phyloP scores from a whole-genome alignment of 2,888 invertebrate genomes.

The Adela reaumurella region DNA sequence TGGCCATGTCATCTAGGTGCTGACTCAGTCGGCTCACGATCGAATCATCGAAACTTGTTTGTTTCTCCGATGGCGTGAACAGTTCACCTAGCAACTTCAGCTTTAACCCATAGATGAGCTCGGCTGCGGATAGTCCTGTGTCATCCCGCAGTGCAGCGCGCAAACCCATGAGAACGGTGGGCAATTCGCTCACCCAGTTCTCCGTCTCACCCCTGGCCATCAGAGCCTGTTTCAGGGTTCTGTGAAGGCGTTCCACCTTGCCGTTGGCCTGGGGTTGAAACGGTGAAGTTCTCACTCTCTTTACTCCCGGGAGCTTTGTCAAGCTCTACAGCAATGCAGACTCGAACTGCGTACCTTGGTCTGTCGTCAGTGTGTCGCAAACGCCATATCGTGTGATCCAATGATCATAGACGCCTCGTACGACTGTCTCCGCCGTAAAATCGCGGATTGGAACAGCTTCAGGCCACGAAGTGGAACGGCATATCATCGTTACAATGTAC shows the following conservation, averaged over 20 bases:
- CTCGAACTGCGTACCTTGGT: conserved; percentile 13
- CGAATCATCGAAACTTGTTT: neutral
- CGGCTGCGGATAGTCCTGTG: conserved; percentile 10
- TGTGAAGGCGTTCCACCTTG: conserved; percentile 11
- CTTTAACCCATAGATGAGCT: conserved; percentile 10
- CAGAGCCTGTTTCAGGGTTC: conserved; percentile 12
- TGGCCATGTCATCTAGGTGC: neutral
- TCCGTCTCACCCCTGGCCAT: conserved; percentile 7
- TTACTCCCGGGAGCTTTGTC: conserved; percentile 9
- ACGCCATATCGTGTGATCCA: conserved; percentile 16
- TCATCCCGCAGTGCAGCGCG: conserved; percentile 13
- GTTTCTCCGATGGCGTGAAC: neutral
- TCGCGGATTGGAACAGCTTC: conserved; percentile 16
- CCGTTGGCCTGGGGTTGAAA: conserved; percentile 14
- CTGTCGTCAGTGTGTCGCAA: conserved; percentile 10
- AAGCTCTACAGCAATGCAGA: conserved; percentile 7
- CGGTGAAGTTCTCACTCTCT: conserved; percentile 7
- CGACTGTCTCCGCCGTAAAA: conserved; percentile 17
- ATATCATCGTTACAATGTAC: conserved; percentile 10
- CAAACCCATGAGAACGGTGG: conserved; percentile 13
- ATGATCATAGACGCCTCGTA: conserved; percentile 11
- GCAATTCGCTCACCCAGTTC: conserved; percentile 8
- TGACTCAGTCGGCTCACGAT: neutral
- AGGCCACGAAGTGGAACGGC: conserved; percentile 16
- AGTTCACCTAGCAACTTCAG: neutral